These are phyloP conservation scores for Etheostoma cragini DNA, from an alignment of 2,113 vertebrate species.

Conservation along the genomic window DNA sequence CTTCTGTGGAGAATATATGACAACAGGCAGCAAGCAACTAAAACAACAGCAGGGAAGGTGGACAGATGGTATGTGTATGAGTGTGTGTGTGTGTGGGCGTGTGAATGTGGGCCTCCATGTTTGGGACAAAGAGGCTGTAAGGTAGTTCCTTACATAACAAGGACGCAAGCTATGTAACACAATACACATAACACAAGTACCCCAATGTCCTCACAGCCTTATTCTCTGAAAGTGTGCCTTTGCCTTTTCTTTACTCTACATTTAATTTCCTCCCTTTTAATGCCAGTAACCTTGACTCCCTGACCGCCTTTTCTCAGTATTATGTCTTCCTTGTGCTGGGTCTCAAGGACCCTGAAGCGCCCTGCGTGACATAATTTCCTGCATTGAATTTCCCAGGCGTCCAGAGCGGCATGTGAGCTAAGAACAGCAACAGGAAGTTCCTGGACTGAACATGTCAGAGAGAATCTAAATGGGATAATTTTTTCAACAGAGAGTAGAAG, in stretches of 20 bases:
- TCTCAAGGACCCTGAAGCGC: constrained; percentile 59
- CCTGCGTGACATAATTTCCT: constrained; percentile 77
- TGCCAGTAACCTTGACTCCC: constrained; percentile 37
- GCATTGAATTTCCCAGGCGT: constrained; percentile 68
- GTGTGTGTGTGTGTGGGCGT: constrained; percentile 32
- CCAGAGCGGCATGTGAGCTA: constrained; percentile 55
- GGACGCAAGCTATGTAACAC: constrained; percentile 48
- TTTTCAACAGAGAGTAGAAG: not conserved
- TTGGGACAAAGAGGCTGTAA: constrained; percentile 39
- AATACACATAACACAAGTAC: constrained; percentile 61
- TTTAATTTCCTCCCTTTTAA: constrained; percentile 61
- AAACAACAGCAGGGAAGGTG: constrained; percentile 48
- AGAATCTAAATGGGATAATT: constrained; percentile 40
- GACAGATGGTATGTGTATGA: constrained; percentile 49
- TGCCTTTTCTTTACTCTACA: constrained; percentile 35
- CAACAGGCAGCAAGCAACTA: constrained; percentile 57
- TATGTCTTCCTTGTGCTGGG: constrained; percentile 37
- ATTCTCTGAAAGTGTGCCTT: constrained; percentile 38
- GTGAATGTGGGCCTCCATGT: constrained; percentile 35
- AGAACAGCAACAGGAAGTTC: constrained; percentile 75
- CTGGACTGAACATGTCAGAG: constrained; percentile 49
- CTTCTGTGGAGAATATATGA: constrained; percentile 64
- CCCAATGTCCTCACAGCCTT: constrained; percentile 24
- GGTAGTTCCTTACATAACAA: constrained; percentile 66
- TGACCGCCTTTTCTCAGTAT: constrained; percentile 44